Evolutionary conservation across 2,888 invertebrate genomes (phyloP), one percentile per base, ranked within the genome.

Genomic region (Hirudinaria manillensis): DNA sequence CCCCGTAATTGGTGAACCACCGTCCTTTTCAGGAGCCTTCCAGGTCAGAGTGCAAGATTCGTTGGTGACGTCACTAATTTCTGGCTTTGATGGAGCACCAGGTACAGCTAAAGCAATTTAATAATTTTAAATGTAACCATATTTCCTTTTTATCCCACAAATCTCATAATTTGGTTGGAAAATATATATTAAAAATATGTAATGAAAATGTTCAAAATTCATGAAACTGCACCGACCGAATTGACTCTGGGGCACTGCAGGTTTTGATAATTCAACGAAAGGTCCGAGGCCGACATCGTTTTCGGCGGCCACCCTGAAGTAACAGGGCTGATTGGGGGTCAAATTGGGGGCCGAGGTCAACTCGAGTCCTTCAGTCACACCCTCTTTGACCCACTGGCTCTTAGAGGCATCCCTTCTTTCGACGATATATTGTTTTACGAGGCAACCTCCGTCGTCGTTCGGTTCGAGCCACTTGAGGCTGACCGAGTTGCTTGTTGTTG

Each of bases 341-440:
- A 73, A 10, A 34, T 19, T 36, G 27, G 76, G 78, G 55, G 79
- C 79, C 77, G 81, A 81, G 75, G 81, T 80, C 75, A 83, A 83
- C 78, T 96, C 96, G 0, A 96, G 90, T 76, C 94, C 91, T 84
- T 94, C 96, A 83, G 92, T 93, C 19, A 93, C 92, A 76, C 83
- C 79, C 84, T 93, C 92, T 94, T 94, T 36, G 95, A 96, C 3
- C 95, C 96, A 82, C 96, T 94, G 83, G 94, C 93, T n/a, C 89
- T 89, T 0, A 95, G 94, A 7, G 91, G 89, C 55, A 89, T 88
- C 97, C 96, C 96, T 80, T 51, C 83, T 82, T 78, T 84, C 84
- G 6, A 86, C 78, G 76, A 82, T 78, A 78, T 85, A 86, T 16
- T 82, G 82, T 27, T 81, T 82, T 77, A 86, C 81, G 51, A 83